phyloP scores from a whole-genome alignment of 2,113 vertebrate species.

The Cavia porcellus region DNA sequence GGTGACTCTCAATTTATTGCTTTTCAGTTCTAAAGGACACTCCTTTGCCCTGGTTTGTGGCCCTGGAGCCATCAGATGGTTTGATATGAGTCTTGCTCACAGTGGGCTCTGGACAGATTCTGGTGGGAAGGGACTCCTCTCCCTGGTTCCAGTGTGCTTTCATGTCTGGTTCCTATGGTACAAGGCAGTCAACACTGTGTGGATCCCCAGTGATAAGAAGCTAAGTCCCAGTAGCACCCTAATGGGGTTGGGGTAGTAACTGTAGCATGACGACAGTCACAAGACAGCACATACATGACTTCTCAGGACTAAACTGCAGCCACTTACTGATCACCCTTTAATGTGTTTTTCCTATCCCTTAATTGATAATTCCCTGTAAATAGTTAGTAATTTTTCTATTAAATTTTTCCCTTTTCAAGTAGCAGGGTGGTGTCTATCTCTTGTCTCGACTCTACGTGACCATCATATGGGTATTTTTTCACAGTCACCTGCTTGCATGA shows the following conservation, averaged over 20 bases:
- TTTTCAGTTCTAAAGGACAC: background rate
- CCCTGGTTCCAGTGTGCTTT: background rate
- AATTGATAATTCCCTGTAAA: background rate
- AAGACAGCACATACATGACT: background rate
- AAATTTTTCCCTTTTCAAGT: background rate
- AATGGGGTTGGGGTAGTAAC: background rate
- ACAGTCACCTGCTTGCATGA: background rate
- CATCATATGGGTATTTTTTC: background rate
- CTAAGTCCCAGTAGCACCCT: background rate
- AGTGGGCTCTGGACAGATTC: background rate
- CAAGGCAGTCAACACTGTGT: background rate
- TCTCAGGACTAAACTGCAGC: accelerated
- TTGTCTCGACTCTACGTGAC: background rate
- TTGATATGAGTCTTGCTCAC: background rate
- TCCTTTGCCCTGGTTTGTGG: background rate
- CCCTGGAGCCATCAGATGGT: background rate
- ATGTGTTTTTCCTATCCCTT: background rate
- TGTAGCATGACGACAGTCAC: background rate
- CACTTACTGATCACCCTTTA: background rate
- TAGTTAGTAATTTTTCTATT: background rate
- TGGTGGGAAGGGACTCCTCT: background rate
- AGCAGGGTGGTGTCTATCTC: background rate
- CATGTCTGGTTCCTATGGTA: background rate
- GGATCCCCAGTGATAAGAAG: background rate
- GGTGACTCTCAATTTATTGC: background rate